These are phyloP conservation scores for Burhinus oedicnemus DNA, from an alignment of 2,113 vertebrate species.

Conservation along the genomic window DNA sequence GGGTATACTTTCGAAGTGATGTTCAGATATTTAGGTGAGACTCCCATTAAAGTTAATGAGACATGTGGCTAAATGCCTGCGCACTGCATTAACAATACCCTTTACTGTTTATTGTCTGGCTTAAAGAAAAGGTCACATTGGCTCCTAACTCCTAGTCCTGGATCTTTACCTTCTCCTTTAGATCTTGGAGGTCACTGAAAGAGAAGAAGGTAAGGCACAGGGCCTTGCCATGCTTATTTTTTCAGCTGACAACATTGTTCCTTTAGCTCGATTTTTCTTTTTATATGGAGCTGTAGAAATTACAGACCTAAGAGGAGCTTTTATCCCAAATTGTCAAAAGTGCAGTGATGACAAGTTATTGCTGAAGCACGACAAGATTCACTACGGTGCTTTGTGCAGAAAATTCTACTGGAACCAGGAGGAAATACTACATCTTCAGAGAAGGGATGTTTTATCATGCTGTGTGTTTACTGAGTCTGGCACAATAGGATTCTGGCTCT, in stretches of 20 bases:
- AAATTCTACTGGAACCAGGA: background rate
- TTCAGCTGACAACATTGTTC: background rate
- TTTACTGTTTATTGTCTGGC: slow-evolving; percentile 54
- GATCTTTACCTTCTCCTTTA: background rate
- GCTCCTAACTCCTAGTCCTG: background rate
- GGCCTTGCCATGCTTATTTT: background rate
- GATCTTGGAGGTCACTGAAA: background rate
- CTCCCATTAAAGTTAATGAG: slow-evolving; percentile 69
- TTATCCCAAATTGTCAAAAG: slow-evolving; percentile 1
- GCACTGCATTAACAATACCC: slow-evolving; percentile 15
- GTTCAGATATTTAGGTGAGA: slow-evolving; percentile 46
- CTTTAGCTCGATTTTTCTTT: background rate
- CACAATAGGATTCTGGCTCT: background rate
- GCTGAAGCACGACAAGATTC: background rate
- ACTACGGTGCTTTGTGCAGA: background rate
- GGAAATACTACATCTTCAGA: background rate
- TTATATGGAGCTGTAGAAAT: slow-evolving; percentile 1
- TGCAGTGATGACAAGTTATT: background rate
- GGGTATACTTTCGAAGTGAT: background rate
- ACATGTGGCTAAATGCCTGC: slow-evolving; percentile 57
- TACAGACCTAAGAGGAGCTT: background rate
- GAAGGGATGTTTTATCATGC: background rate
- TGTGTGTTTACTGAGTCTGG: background rate
- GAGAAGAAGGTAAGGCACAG: background rate
- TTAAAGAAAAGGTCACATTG: slow-evolving; percentile 52